Conservation (phyloP, 2,113 vertebrate genomes). For the Polypterus senegalus region DNA sequence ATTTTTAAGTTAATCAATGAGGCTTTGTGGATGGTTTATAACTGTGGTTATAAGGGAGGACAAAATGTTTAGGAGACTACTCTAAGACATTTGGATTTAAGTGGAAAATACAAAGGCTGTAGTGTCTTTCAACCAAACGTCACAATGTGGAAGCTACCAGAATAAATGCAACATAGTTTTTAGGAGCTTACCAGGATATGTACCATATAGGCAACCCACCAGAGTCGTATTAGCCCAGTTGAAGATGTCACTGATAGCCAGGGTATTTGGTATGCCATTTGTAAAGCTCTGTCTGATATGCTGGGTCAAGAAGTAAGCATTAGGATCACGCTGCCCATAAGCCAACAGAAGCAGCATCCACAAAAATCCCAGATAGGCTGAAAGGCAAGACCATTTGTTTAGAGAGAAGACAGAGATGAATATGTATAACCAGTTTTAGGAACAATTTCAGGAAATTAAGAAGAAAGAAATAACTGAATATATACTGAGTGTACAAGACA, state of each 20-base stretch:
- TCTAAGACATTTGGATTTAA: too few species aligned
- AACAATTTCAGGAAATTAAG: too few species aligned
- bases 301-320: conserved; percentile 70
- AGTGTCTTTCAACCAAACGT: too few species aligned
- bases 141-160: too few species aligned
- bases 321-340: conserved; percentile 83
- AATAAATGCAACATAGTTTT: too few species aligned
- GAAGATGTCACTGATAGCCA: conserved; percentile 68
- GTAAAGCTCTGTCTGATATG: conserved; percentile 79
- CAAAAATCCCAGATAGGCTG: conserved; percentile 78
- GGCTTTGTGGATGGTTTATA: too few species aligned
- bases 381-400: conserved; percentile 14
- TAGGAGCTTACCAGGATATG: conserved; percentile 54
- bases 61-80: too few species aligned
- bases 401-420: conserved; percentile 11
- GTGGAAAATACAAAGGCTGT: too few species aligned
- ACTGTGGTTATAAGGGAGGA: too few species aligned
- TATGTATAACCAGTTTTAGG: not conserved
- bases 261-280: conserved; percentile 47
- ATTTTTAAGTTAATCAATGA: too few species aligned
- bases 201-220: conserved; percentile 66
- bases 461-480: too few species aligned
- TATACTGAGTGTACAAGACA: too few species aligned
- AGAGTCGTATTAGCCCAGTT: conserved; percentile 74
- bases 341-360: conserved; percentile 86